Evolutionary conservation across 2,888 invertebrate genomes (phyloP).

Genomic region (Thereva nobilitata): DNA sequence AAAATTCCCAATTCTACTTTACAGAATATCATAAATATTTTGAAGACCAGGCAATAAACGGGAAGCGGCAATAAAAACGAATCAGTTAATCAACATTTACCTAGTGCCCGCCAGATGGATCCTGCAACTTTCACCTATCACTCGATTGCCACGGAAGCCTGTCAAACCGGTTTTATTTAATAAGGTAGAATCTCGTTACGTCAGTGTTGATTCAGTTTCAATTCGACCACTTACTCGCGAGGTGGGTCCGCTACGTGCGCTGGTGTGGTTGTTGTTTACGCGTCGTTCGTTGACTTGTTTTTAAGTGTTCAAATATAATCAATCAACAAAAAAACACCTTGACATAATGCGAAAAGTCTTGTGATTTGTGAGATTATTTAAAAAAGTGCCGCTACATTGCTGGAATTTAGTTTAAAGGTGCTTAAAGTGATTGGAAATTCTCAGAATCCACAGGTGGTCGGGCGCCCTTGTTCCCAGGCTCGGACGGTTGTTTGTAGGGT

Average conservation of each 20-base stretch:
- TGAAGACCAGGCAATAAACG: no score
- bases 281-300: constrained; percentile 24
- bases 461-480: not conserved
- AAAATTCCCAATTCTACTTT: no score
- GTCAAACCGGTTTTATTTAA: constrained; percentile 29
- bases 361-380: not conserved
- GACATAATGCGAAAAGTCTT: not conserved
- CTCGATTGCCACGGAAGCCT: constrained; percentile 5
- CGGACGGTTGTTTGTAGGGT: no score
- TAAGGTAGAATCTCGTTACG: constrained; percentile 18
- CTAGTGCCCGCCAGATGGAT: constrained; percentile 1
- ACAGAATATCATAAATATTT: no score
- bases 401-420: not conserved
- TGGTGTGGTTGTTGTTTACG: constrained; percentile 17
- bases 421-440: not conserved
- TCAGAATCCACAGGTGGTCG: constrained; percentile 24
- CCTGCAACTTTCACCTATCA: not conserved
- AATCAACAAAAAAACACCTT: not conserved
- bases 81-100: no score
- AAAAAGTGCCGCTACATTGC: not conserved
- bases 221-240: constrained; percentile 7
- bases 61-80: no score
- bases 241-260: not conserved
- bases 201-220: constrained; percentile 28
- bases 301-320: not conserved